A percentile compares a stretch with the other conserved stretches of the same genome.
phyloP scores from a whole-genome alignment of 2,113 vertebrate genomes.

The Nerophis ophidion region DNA sequence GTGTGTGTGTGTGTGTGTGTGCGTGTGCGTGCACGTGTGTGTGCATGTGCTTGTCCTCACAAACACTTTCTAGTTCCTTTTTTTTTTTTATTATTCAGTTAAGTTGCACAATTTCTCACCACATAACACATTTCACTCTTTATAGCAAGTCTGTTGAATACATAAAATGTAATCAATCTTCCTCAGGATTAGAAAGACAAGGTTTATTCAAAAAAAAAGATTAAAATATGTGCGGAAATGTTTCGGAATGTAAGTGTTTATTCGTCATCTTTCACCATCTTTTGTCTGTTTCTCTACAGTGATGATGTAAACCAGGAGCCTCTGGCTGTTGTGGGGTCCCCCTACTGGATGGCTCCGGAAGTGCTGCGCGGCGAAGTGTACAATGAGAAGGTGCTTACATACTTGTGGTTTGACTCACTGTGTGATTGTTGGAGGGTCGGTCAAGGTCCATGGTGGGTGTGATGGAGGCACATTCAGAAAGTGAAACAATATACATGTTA shows the following conservation, averaged over 20 bases:
- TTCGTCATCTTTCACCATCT: background rate
- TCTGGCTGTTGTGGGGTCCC: constrained; percentile 88
- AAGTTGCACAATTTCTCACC: constrained; percentile 48
- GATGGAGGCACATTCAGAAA: constrained; percentile 16
- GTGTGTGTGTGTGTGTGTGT: too few species aligned
- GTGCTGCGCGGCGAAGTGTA: constrained; percentile 89
- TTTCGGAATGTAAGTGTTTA: too few species aligned
- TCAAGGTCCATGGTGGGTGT: constrained; percentile 29
- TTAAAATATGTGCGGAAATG: too few species aligned
- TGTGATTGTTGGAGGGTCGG: constrained; percentile 10
- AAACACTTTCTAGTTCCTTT: constrained; percentile 30
- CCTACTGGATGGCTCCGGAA: constrained; percentile 97
- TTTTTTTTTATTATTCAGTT: constrained; percentile 9
- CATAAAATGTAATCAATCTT: too few species aligned
- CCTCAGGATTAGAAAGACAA: too few species aligned
- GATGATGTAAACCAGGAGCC: constrained; percentile 81
- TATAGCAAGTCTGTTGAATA: too few species aligned
- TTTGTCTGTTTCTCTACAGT: constrained; percentile 52
- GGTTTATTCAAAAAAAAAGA: too few species aligned
- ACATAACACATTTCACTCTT: constrained; percentile 19
- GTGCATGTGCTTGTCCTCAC: background rate
- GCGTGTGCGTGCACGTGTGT: background rate
- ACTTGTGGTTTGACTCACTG: background rate
- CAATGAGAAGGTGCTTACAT: constrained; percentile 84
- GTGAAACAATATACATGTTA: constrained; percentile 29